Conservation (phyloP, 2,797 vertebrate species). For the Philypnodon macrostomus region DNA sequence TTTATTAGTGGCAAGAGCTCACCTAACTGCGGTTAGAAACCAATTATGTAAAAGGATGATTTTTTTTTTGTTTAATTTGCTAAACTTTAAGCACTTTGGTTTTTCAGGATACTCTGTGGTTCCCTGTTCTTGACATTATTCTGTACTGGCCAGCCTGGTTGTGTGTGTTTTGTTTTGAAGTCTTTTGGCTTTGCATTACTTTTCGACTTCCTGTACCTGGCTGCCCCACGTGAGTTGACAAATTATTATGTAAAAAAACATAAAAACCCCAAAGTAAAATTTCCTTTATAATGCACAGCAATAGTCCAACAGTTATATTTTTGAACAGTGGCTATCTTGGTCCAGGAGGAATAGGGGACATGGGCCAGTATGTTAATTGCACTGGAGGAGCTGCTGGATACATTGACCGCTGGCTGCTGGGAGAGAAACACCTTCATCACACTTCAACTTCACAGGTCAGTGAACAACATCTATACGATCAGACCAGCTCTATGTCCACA, state of each 20-base stretch:
- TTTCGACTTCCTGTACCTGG: slow-evolving; percentile 89
- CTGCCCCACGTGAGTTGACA: slow-evolving; percentile 88
- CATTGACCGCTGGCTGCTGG: slow-evolving; percentile 87
- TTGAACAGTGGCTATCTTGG: slow-evolving; percentile 89
- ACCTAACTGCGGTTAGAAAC: slow-evolving; percentile 27
- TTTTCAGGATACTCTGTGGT: slow-evolving; percentile 74
- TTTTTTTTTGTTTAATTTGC: not conserved
- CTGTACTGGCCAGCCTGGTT: slow-evolving; percentile 93
- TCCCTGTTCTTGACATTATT: slow-evolving; percentile 75
- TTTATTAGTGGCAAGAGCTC: slow-evolving; percentile 77
- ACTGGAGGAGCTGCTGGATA: slow-evolving; percentile 92
- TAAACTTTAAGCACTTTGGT: not conserved
- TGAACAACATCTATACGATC: too few relatives aligned
- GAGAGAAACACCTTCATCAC: slow-evolving; percentile 89
- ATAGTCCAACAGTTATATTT: too few relatives aligned
- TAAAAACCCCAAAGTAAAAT: not conserved
- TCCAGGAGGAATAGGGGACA: slow-evolving; percentile 92
- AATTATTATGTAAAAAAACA: too few relatives aligned
- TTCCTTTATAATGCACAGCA: too few relatives aligned
- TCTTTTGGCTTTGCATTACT: slow-evolving; percentile 86
- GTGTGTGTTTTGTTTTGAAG: slow-evolving; percentile 81
- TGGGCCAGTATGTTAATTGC: slow-evolving; percentile 85
- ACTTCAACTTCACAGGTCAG: slow-evolving; percentile 86
- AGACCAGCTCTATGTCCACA: too few relatives aligned
- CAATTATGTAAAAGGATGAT: too few relatives aligned